Evolutionary conservation across 1,140 invertebrate species (phyloP).

Genomic region (Dendrolimus kikuchii): DNA sequence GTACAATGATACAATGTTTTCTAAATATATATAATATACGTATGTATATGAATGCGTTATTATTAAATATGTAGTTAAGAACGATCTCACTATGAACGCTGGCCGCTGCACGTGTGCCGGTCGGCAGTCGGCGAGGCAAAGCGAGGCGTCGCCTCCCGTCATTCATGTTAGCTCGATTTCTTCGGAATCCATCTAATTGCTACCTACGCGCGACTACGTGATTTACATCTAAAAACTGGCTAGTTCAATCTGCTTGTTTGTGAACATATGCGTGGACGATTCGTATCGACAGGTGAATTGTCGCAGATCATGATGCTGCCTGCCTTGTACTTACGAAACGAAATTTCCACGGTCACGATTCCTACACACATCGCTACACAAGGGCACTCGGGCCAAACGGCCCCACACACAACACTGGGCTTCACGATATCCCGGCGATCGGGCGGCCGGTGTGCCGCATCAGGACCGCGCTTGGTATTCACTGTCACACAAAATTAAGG

Average conservation of each 20-base stretch:
- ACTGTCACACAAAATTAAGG: constrained; percentile 58
- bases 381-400: constrained; percentile 55
- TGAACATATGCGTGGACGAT: constrained; percentile 12
- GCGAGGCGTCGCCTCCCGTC: constrained; percentile 32
- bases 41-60: constrained; percentile 23
- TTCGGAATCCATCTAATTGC: constrained; percentile 31
- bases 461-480: constrained; percentile 53
- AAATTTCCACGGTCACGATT: constrained; percentile 58
- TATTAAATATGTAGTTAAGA: constrained; percentile 26
- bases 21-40: not conserved
- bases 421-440: constrained; percentile 7
- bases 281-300: constrained; percentile 23
- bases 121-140: constrained; percentile 39
- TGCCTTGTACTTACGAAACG: constrained; percentile 53
- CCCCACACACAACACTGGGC: constrained; percentile 59
- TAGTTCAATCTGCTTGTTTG: constrained; percentile 23
- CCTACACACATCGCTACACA: constrained; percentile 62
- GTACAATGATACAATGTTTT: no score
- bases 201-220: constrained; percentile 29
- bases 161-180: constrained; percentile 48
- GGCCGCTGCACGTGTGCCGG: constrained; percentile 41
- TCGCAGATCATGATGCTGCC: constrained; percentile 1
- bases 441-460: constrained; percentile 36
- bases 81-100: constrained; percentile 31
- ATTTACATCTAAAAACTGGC: constrained; percentile 27